phyloP scores from a whole-genome alignment of 2,797 vertebrate species.

The Hirundo rustica region DNA sequence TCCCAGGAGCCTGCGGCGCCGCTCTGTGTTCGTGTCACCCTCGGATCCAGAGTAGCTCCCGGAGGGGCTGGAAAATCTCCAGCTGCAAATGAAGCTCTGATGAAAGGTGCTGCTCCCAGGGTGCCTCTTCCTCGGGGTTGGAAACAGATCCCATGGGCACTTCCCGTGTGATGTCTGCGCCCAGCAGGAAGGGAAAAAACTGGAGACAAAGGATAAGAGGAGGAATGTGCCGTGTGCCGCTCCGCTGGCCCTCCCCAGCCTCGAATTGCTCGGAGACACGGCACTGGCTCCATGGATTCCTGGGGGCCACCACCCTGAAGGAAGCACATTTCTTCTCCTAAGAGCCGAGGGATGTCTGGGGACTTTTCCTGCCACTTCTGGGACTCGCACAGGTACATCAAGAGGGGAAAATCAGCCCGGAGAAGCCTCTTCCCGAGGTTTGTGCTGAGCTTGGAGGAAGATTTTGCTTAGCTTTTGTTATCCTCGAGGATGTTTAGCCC shows the following conservation, averaged over 20 bases:
- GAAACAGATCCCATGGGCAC: not conserved
- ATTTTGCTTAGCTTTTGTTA: not conserved
- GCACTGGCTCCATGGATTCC: not conserved
- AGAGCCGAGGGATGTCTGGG: not conserved
- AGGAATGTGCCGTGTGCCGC: not conserved
- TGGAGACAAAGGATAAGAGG: not conserved
- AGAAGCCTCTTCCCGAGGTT: not conserved
- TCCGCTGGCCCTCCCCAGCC: not conserved
- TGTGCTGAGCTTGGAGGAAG: slow-evolving; percentile 39
- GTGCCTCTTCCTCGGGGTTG: not conserved
- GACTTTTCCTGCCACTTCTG: not conserved
- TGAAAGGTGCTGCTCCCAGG: not conserved
- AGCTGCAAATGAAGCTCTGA: not conserved
- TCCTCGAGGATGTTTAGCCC: not conserved
- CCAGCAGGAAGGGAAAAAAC: not conserved
- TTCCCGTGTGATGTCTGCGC: not conserved
- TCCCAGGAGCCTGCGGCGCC: rapidly evolving
- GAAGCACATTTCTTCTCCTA: not conserved
- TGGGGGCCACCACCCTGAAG: not conserved
- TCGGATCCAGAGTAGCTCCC: not conserved
- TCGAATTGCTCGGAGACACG: not conserved
- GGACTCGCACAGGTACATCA: not conserved
- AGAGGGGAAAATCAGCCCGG: not conserved
- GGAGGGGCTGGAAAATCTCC: not conserved
- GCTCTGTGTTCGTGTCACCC: rapidly evolving